Evolutionary conservation across 2,888 invertebrate genomes (phyloP).

Genomic region (Pasiphila rectangulata): DNA sequence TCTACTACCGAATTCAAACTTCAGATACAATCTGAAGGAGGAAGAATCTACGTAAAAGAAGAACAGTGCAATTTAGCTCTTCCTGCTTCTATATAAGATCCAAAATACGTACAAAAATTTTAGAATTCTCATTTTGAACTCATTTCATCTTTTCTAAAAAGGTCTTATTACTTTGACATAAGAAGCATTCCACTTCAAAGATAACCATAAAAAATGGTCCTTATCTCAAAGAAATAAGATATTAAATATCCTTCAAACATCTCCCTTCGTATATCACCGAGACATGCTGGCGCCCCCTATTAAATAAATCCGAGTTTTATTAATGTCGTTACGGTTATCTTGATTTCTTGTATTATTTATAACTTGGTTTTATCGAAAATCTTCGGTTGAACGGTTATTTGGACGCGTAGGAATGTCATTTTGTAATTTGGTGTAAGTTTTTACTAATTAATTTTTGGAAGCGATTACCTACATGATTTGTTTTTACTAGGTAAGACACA

Average conservation of each 20-base stretch:
- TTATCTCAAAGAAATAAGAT: conserved; percentile 19
- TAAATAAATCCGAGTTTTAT: conserved; percentile 74
- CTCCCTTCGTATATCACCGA: conserved; percentile 54
- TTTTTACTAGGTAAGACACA: background rate
- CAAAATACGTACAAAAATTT: conserved; percentile 5
- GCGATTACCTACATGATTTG: background rate
- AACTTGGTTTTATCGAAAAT: conserved; percentile 40
- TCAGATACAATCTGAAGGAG: too few relatives aligned
- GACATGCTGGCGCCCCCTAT: conserved; percentile 71
- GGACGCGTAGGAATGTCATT: conserved; percentile 15
- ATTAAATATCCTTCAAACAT: conserved; percentile 22
- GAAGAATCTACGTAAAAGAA: too few relatives aligned
- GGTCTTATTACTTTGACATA: conserved; percentile 1
- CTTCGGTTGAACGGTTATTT: conserved; percentile 19
- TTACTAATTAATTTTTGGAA: conserved; percentile 12
- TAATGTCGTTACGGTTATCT: conserved; percentile 74
- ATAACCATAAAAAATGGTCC: conserved; percentile 13
- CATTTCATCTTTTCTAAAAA: conserved; percentile 1
- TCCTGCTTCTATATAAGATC: too few relatives aligned
- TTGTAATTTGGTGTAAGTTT: conserved; percentile 27
- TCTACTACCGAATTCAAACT: background rate
- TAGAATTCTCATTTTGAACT: conserved; percentile 1
- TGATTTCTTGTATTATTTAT: conserved; percentile 76
- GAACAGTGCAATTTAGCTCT: too few relatives aligned
- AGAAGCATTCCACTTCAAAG: conserved; percentile 16